Conservation (phyloP, 35 echinoderm and acorn worm genomes). For the Apostichopus parvimensis region DNA sequence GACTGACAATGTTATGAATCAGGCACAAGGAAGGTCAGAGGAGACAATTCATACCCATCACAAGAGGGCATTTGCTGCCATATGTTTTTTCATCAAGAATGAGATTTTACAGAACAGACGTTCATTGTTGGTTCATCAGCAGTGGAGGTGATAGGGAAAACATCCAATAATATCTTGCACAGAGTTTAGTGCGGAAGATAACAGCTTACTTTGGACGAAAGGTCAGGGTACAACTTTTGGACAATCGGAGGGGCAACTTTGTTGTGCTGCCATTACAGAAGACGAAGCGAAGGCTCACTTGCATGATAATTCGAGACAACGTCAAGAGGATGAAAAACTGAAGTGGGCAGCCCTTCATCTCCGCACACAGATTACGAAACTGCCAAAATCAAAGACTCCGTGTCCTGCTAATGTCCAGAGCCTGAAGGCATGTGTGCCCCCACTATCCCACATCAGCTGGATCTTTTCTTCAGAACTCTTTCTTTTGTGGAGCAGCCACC, state of each 20-base stretch:
- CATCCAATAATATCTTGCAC: neutral
- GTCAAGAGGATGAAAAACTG: conserved; percentile 46
- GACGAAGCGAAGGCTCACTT: conserved; percentile 51
- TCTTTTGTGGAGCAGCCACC: conserved; percentile 56
- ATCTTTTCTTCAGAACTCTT: conserved; percentile 72
- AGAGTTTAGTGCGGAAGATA: conserved; percentile 70
- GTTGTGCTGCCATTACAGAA: conserved; percentile 19
- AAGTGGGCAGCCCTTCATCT: conserved; percentile 43
- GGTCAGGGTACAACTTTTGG: conserved; percentile 49
- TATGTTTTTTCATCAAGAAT: conserved; percentile 3
- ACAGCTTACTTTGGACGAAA: conserved; percentile 52
- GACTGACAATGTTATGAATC: conserved; percentile 25
- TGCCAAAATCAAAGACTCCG: conserved; percentile 70
- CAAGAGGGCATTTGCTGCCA: conserved; percentile 56
- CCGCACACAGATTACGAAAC: too few species aligned
- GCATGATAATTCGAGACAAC: neutral
- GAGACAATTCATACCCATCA: conserved; percentile 16
- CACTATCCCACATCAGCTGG: conserved; percentile 61
- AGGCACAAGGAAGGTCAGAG: conserved; percentile 9
- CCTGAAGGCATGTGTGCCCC: conserved; percentile 73
- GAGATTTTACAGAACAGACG: neutral
- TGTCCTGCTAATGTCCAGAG: conserved; percentile 70
- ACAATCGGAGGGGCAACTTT: conserved; percentile 66
- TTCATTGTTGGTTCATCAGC: conserved; percentile 12
- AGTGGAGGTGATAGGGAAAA: neutral